Base-by-base conservation (phyloP, 1,140 invertebrate species). In the Melanaphis sacchari region DNA sequence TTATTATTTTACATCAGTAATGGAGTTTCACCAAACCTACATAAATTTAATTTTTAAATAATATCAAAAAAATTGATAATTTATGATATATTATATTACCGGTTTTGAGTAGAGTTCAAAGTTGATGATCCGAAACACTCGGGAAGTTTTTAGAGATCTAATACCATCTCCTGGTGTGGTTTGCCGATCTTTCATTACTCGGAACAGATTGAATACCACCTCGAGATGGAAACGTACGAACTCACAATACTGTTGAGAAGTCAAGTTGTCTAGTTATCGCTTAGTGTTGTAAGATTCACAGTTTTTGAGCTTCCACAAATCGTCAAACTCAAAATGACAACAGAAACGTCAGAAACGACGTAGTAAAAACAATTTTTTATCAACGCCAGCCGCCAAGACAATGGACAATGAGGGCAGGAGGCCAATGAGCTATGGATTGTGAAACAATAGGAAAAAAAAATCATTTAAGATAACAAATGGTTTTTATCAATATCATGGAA, bases 31-130 rank as follows among this genome's bases (percentile, higher is more conserved):
- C 43, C 52, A 54, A 54, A 54, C 24, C 22, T 8, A 1, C 7
- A 7, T 22, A 54, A 54, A 54, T 26, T 15, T 31, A 31, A 31
- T 76, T 5, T 18, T 31, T 76, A 9, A 18, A 18, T 76, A 36
- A 76, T 18, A 36, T 15, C 1, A 36, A 36, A n/a, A 36, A 76
- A 15, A 21, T 76, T 36, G n/a, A 31, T n/a, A 36, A 15, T 36
- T 36, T 76, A 76, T 1, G 9, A 81, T 81, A 21, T 38, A 81
- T 36, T 84, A 94, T 93, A 95, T 96, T 96, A 98, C 98, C 94
- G 97, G 97, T 95, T 97, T 97, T 6, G 96, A 96, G 95, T 98
- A 98, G 24, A 98, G 95, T 95, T 98, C 98, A 95, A 97, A 98
- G 95, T 98, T 98, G 18, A 98, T 95, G 38, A 96, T 96, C 94